Base-by-base conservation (phyloP, 2,797 vertebrate genomes). In the Rhinella marina region DNA sequence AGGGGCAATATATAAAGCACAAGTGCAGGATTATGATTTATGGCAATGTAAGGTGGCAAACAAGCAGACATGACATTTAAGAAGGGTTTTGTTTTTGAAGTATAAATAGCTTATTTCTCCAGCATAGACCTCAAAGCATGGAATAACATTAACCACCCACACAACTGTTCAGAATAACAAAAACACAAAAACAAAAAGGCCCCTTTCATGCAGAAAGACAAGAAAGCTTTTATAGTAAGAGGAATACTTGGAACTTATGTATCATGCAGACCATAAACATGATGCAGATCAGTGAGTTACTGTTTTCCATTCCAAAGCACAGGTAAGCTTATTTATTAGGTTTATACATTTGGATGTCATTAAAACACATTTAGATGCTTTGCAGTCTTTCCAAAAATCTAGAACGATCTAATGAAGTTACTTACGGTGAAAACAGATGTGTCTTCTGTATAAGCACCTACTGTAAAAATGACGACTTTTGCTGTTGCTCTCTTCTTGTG, bases 31-130 rank as follows among this genome's bases (percentile, higher is more conserved):
- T 23, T 86, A 29, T 56, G 48, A 79, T 79, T 66, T 66, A 86
- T 79, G 61, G 48, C 61, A 68, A 17, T 70, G 25, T 50, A 77
- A 68, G 61, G 61, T 79, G 76, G 59, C 41, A 86, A 86, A 86
- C 52, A 86, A 68, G 75, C 25, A 68, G 61, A 41, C 75, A 68
- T 79, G 70, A 29, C 61, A 79, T 68, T 79, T 54, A 66, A 79
- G 84, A 86, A 79, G 27, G n/a, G 79, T 79, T 86, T 86, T 79
- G 84, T n/a, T 79, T 64, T 54, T 78, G 84, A 50, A 86, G 41
- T 85, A 85, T 85, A 85, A 77, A 86, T 56, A 79, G 48, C 61
- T 79, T 50, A 41, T 66, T 86, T 86, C 61, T 68, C 64, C 61
- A 77, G 29, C 29, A 66, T 29, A 85, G 59, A 85, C 83, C 83